Percentiles rank a stretch among this genome's conserved stretches.
These are phyloP conservation scores for Podarcis siculus DNA, from an alignment of 2,797 vertebrate species.

Conservation along the genomic window DNA sequence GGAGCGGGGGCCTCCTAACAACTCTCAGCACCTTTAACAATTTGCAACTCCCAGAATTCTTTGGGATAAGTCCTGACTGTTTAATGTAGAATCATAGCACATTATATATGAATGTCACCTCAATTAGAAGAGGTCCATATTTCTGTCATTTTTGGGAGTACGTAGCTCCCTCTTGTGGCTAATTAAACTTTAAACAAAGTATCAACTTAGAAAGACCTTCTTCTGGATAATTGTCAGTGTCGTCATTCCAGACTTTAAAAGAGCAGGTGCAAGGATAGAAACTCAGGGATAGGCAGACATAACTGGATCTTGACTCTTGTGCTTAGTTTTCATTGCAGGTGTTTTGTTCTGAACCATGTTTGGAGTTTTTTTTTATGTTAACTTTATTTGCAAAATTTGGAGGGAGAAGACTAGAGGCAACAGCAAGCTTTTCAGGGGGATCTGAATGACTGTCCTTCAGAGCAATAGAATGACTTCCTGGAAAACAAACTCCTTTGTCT, in stretches of 20 bases:
- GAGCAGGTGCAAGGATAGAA: background rate
- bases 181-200: constrained; percentile 32
- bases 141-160: constrained; percentile 31
- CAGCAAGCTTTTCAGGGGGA: background rate
- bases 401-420: background rate
- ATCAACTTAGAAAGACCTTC: background rate
- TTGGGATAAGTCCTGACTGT: no score
- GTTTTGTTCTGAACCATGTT: background rate
- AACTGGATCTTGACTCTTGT: background rate
- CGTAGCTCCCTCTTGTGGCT: constrained; percentile 71
- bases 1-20: no score
- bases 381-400: background rate
- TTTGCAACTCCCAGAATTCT: no score
- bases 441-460: background rate
- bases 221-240: background rate
- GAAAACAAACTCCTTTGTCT: background rate
- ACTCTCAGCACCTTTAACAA: no score
- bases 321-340: background rate
- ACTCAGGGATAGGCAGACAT: rapidly evolving
- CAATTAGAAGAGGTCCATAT: constrained; percentile 53
- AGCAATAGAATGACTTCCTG: background rate
- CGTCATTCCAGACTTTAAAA: background rate
- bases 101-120: constrained; percentile 12
- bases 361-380: background rate
- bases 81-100: no score